Evolutionary conservation across 2,113 vertebrate genomes (phyloP).

Genomic region (Scalopus aquaticus): DNA sequence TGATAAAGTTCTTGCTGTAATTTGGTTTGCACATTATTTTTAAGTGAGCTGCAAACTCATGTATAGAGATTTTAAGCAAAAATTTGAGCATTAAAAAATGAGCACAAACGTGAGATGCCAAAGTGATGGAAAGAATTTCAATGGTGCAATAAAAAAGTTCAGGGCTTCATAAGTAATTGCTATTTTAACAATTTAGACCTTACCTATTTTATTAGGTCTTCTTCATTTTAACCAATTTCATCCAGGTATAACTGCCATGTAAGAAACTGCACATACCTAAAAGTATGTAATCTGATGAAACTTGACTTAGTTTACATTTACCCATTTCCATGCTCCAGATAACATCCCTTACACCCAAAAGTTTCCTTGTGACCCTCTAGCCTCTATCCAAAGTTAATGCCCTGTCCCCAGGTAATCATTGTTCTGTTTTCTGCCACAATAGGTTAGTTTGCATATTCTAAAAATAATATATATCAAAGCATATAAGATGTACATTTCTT

Average conservation of each 20-base stretch:
- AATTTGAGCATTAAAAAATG: conserved; percentile 51
- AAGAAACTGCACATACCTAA: background rate
- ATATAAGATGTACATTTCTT: background rate
- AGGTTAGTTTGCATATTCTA: background rate
- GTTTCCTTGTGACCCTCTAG: background rate
- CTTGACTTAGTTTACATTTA: background rate
- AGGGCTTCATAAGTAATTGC: background rate
- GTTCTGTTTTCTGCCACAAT: background rate
- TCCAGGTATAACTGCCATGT: background rate
- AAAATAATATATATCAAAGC: background rate
- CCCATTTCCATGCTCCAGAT: background rate
- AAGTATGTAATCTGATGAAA: background rate
- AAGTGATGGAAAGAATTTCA: conserved; percentile 38
- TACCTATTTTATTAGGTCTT: background rate
- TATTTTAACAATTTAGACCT: background rate
- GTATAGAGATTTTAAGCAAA: conserved; percentile 30
- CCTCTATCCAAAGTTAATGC: fast-evolving
- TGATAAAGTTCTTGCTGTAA: conserved; percentile 38
- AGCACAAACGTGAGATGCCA: background rate
- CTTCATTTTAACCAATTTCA: background rate
- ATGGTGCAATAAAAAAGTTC: conserved; percentile 12
- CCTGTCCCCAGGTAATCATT: background rate
- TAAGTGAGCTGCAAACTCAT: conserved; percentile 19
- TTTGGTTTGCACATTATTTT: conserved; percentile 64
- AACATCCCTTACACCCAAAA: background rate